A percentile compares a stretch with the other conserved stretches of the same genome.
Conservation (phyloP, 2,113 vertebrate genomes). For the Gymnobelideus leadbeateri region DNA sequence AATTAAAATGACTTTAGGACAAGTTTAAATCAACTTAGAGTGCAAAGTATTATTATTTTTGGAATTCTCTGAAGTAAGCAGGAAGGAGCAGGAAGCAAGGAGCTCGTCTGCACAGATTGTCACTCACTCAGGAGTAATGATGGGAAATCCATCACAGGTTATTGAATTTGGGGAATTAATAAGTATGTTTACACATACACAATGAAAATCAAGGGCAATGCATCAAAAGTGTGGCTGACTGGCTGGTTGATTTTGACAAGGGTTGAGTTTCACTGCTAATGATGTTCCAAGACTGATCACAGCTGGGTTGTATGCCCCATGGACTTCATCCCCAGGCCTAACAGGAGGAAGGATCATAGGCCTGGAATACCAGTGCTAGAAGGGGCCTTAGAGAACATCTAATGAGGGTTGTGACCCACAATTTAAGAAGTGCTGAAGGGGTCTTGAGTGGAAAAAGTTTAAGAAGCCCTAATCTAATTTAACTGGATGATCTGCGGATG, state of each 20-base stretch:
- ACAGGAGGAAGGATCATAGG: neutral
- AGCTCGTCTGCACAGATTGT: conserved; percentile 74
- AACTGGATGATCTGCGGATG: neutral
- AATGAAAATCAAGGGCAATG: conserved; percentile 6
- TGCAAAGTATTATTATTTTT: conserved; percentile 73
- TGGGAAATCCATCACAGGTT: conserved; percentile 80
- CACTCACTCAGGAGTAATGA: conserved; percentile 81
- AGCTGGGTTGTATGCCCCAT: neutral
- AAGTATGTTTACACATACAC: conserved; percentile 72
- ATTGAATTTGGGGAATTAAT: conserved; percentile 79
- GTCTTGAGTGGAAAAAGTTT: no score
- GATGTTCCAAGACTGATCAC: conserved; percentile 66
- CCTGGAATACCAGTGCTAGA: neutral
- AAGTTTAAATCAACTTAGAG: conserved; percentile 79
- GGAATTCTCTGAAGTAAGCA: conserved; percentile 64
- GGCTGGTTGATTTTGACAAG: conserved; percentile 53
- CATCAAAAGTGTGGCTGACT: conserved; percentile 35
- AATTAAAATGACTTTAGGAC: conserved; percentile 83
- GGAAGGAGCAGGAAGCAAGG: conserved; percentile 32
- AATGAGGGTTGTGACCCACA: no score
- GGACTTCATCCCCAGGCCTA: neutral
- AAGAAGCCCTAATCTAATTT: no score
- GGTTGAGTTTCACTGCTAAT: conserved; percentile 78
- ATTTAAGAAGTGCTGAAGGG: no score
- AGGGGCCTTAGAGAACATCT: neutral